Evolutionary conservation across 2,888 invertebrate species (phyloP).

Genomic region (Leptinotarsa rubiginosa): DNA sequence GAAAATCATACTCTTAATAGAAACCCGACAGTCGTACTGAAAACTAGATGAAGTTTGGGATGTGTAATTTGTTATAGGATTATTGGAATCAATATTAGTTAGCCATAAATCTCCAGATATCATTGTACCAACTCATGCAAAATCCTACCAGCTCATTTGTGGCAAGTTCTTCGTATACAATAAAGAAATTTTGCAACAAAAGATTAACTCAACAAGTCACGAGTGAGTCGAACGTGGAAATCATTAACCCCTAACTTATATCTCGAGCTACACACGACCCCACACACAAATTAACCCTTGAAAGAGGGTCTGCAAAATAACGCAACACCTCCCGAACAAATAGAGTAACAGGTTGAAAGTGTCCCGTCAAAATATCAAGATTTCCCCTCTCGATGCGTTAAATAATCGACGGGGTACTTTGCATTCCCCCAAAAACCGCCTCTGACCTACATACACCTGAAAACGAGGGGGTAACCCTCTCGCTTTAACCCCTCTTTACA

Average conservation of each 20-base stretch:
- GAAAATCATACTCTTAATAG: too few species aligned
- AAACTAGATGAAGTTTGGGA: too few species aligned
- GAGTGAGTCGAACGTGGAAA: slow-evolving; percentile 23
- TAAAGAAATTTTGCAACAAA: neutral
- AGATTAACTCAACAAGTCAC: slow-evolving; percentile 30
- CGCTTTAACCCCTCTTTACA: slow-evolving; percentile 39
- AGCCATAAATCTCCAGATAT: too few species aligned
- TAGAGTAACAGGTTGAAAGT: slow-evolving; percentile 51
- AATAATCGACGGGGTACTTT: slow-evolving; percentile 48
- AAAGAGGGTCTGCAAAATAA: slow-evolving; percentile 43
- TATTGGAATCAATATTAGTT: too few species aligned
- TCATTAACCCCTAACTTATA: slow-evolving; percentile 28
- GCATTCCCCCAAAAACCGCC: slow-evolving; percentile 49
- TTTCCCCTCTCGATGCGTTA: slow-evolving; percentile 45
- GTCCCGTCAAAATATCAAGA: slow-evolving; percentile 43
- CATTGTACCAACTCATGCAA: too few species aligned
- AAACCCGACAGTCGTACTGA: too few species aligned
- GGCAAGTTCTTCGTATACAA: too few species aligned
- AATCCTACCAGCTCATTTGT: too few species aligned
- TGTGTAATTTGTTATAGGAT: too few species aligned
- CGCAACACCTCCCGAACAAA: slow-evolving; percentile 44
- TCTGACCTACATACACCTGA: slow-evolving; percentile 49
- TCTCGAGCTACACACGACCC: slow-evolving; percentile 37
- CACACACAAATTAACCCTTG: slow-evolving; percentile 36
- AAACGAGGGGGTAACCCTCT: slow-evolving; percentile 42